Base-by-base conservation (phyloP, 2,113 vertebrate species). In the Notothenia rossii region DNA sequence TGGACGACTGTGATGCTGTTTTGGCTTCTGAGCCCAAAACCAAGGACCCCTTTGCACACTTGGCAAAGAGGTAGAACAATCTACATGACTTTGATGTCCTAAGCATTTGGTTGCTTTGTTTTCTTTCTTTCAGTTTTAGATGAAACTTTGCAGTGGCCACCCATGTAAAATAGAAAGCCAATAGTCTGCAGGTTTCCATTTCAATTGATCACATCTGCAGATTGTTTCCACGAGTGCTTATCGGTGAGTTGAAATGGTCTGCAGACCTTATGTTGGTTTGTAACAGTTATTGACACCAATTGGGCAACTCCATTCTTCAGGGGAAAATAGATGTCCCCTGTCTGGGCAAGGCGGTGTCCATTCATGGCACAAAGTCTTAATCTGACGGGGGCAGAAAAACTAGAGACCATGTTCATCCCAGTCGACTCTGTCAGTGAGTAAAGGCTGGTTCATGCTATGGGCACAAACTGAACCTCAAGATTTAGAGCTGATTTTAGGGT, bases 21-120 rank as follows among this genome's bases (percentile, higher is more conserved):
- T 81, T 97, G 91, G 96, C 97, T 12, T 87, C 95, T 0, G 97
- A 98, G 85, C 97, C 97, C 4, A 97, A 97, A 94, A 65, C 95
- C 51, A 97, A 98, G 92, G 97, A 98, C 79, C 97, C 97, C n/a
- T 98, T 96, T 63, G 96, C 96, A 86, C 95, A 95, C 74, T 93
- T 98, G 67, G 92, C 97, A 49, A 97, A 97, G 88, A 98, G 96
- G 97, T 98, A 91, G 9, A 40, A n/a, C 15, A 2, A 20, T 50
- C 7, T 68, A 5, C 1, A 14, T 25, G 45, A 12, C 25, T 25
- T 17, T 50, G 29, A 2, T 58, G 3, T 71, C 62, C 20, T 10
- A 33, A 17, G 25, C 12, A 17, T 45, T 50, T n/a, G 8, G 40
- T 54, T 51, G 20, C 11, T 18, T 17, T 62, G 69, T 14, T 0